Percentiles rank a stretch among this genome's conserved stretches.
These are phyloP conservation scores for Diarsia mendica DNA, from an alignment of 2,888 invertebrate genomes.

Conservation along the genomic window DNA sequence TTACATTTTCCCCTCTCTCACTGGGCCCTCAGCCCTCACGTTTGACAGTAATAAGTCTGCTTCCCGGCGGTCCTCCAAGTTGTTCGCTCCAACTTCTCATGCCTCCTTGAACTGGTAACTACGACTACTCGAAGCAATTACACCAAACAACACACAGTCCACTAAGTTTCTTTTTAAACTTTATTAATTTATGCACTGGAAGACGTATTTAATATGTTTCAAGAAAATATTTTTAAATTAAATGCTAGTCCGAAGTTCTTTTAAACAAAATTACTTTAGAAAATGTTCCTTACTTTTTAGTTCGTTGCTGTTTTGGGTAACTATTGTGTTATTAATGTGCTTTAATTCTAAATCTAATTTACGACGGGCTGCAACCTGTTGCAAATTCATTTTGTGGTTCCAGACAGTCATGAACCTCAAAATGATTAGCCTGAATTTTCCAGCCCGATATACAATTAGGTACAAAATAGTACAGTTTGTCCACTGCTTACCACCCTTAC, in stretches of 20 bases:
- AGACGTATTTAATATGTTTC: conserved; percentile 63
- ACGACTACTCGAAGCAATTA: conserved; percentile 84
- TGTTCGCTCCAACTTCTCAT: conserved; percentile 76
- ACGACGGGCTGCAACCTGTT: conserved; percentile 40
- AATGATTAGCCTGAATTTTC: conserved; percentile 20
- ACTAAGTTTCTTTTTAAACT: conserved; percentile 73
- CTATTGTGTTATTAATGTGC: background rate
- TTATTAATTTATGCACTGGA: conserved; percentile 69
- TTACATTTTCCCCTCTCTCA: conserved; percentile 30
- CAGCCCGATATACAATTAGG: background rate
- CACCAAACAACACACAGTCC: conserved; percentile 75
- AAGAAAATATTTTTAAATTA: conserved; percentile 56
- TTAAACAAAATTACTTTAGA: conserved; percentile 16
- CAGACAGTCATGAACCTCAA: conserved; percentile 1
- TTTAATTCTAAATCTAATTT: conserved; percentile 36
- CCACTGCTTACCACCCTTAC: background rate
- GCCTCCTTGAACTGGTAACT: conserved; percentile 84
- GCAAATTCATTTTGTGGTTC: conserved; percentile 39
- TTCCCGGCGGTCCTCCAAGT: conserved; percentile 69
- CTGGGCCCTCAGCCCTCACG: conserved; percentile 38
- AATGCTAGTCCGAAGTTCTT: conserved; percentile 47
- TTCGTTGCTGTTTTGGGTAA: background rate
- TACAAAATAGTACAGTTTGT: background rate
- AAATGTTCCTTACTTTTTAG: background rate
- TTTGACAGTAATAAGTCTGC: conserved; percentile 75